Base-by-base conservation (phyloP, 2,888 invertebrate species). In the Leptopilina syphax region DNA sequence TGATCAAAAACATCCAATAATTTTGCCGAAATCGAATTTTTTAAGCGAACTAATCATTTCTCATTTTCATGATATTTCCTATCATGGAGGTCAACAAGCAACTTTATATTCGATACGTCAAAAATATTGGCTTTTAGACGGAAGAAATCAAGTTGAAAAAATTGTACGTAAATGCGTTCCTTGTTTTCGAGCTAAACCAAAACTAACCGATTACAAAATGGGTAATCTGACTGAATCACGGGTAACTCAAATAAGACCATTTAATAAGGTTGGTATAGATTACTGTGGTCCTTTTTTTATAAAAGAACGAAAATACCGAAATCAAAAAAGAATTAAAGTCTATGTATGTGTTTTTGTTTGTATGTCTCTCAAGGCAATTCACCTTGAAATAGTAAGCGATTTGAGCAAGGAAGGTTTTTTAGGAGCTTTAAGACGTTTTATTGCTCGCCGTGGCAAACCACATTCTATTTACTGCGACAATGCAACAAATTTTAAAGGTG, bases 371-470 rank as follows among this genome's bases (percentile, higher is more conserved):
- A 88, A 88, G 79, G 90, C 90, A 0, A 80, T 90, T 2, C 88
- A 90, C 77, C 63, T 90, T 12, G 89, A 90, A 77, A 63, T 88
- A 1, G 89, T 88, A 3, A 82, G 83, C 18, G 84, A 86, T 18
- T 41, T 89, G 6, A 83, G 86, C 0, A 85, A 88, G 0, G 86
- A 87, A 44, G 82, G 83, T 0, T 90, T 91, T 79, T 44, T 91
- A 3, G 86, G 85, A 3, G 85, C 89, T 0, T 73, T 90, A 6
- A 77, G 83, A n/a, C 82, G 89, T 10, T 90, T 91, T 60, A 86
- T 88, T 12, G 80, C 0, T 85, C 85, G 0, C 27, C 87, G 34
- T 79, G 65, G 65, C 0, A 65, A 65, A 65, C 65, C 65, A 18
- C 24, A 27, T 1, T 2, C 9, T 3, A 34, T 65, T 7, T 65